These are phyloP conservation scores for Graptemys geographica DNA, from an alignment of 2,797 vertebrate species.

Conservation along the genomic window DNA sequence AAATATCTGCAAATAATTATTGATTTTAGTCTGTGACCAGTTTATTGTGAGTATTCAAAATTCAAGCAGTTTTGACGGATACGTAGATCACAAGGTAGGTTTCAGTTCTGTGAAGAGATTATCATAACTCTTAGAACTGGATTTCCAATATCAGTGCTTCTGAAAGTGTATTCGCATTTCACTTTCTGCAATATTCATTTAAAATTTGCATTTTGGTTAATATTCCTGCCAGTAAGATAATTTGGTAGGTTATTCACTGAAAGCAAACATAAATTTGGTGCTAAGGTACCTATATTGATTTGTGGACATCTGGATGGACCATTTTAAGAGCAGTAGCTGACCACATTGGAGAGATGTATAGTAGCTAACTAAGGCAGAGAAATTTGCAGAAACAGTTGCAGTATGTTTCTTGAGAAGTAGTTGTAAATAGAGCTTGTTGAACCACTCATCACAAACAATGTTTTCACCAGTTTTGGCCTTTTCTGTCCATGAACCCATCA, in stretches of 20 bases:
- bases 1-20: background rate
- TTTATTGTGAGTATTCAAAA: slow-evolving; percentile 10
- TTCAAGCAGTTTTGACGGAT: background rate
- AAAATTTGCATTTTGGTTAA: background rate
- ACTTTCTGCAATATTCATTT: background rate
- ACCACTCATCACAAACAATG: background rate
- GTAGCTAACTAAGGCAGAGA: background rate
- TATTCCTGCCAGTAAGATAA: background rate
- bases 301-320: background rate
- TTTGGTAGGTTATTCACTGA: background rate
- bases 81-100: background rate
- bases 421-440: too few relatives aligned
- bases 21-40: background rate
- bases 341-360: background rate
- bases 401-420: background rate
- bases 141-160: background rate
- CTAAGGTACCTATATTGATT: background rate
- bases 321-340: background rate
- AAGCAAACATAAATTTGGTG: background rate
- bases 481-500: too few relatives aligned
- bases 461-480: background rate
- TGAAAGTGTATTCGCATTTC: background rate
- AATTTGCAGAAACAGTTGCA: background rate
- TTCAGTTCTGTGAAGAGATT: background rate
- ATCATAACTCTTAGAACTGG: background rate